phyloP scores from a whole-genome alignment of 2,888 invertebrate genomes.

The Drosophila paracracens region DNA sequence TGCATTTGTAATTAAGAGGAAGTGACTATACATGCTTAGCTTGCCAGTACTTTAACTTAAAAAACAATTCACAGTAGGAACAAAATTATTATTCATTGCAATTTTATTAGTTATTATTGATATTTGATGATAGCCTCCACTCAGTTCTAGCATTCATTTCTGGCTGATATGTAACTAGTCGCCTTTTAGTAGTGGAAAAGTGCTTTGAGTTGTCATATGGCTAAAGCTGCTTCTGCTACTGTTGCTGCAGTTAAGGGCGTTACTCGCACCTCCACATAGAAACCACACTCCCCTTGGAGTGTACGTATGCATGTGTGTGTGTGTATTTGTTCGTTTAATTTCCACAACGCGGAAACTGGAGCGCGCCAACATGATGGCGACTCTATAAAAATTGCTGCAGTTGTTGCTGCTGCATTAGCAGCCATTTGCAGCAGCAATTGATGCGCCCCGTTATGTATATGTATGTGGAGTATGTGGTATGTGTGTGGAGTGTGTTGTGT shows the following conservation, averaged over 20 bases:
- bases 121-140: no score
- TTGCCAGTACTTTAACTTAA: not conserved
- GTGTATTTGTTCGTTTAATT: slow-evolving; percentile 63
- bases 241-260: slow-evolving; percentile 44
- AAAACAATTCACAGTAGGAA: not conserved
- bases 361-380: slow-evolving; percentile 64
- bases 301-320: slow-evolving; percentile 24
- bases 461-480: slow-evolving; percentile 2
- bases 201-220: slow-evolving; percentile 45
- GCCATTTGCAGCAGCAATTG: slow-evolving; percentile 76
- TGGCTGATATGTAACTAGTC: not conserved
- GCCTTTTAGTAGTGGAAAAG: slow-evolving; percentile 40
- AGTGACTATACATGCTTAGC: not conserved
- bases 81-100: no score
- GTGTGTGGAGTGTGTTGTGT: slow-evolving; percentile 24
- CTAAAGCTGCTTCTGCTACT: slow-evolving; percentile 7
- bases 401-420: slow-evolving; percentile 74
- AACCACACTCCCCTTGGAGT: slow-evolving; percentile 17
- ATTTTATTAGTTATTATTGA: no score
- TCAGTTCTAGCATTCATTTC: no score
- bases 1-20: not conserved
- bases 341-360: slow-evolving; percentile 77
- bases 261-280: slow-evolving; percentile 49
- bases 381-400: slow-evolving; percentile 57
- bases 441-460: slow-evolving; percentile 37